Conservation (phyloP, 2,797 vertebrate species). For the Eupleurogrammus muticus region DNA sequence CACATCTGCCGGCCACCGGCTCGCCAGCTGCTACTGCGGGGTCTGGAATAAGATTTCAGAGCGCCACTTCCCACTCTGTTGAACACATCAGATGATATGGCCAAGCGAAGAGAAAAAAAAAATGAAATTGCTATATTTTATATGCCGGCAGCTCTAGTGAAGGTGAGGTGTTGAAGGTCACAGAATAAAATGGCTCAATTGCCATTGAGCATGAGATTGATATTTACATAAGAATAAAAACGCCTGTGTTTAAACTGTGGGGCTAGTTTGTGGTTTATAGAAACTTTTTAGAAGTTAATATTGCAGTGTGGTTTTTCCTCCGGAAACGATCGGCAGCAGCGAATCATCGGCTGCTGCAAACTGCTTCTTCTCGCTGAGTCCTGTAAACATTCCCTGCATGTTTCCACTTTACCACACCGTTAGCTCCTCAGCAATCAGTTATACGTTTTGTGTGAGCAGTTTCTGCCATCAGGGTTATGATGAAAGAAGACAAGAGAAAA, state of each 20-base stretch:
- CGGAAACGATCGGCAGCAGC: slow-evolving; percentile 27
- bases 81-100: slow-evolving; percentile 56
- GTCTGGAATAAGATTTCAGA: slow-evolving; percentile 75
- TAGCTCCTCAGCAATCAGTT: slow-evolving; percentile 48
- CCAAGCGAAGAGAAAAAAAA: slow-evolving; percentile 59
- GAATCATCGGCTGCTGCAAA: slow-evolving; percentile 42
- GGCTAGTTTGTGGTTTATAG: slow-evolving; percentile 44
- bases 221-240: slow-evolving; percentile 50
- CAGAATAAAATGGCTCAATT: slow-evolving; percentile 57
- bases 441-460: slow-evolving; percentile 42
- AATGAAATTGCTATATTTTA: slow-evolving; percentile 67
- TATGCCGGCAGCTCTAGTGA: slow-evolving; percentile 59
- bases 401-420: slow-evolving; percentile 30
- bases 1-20: slow-evolving; percentile 75
- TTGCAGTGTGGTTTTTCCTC: slow-evolving; percentile 46
- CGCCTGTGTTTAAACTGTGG: slow-evolving; percentile 40
- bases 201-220: slow-evolving; percentile 40
- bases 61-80: slow-evolving; percentile 55
- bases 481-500: slow-evolving; percentile 64
- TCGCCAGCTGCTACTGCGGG: slow-evolving; percentile 76
- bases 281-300: slow-evolving; percentile 65
- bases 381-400: slow-evolving; percentile 42
- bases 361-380: slow-evolving; percentile 22
- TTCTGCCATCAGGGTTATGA: slow-evolving; percentile 60
- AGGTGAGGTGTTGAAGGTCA: slow-evolving; percentile 65